Evolutionary conservation across 2,797 vertebrate species (phyloP), one percentile per base, ranked within the genome.

Genomic region (Neosalanx taihuensis): DNA sequence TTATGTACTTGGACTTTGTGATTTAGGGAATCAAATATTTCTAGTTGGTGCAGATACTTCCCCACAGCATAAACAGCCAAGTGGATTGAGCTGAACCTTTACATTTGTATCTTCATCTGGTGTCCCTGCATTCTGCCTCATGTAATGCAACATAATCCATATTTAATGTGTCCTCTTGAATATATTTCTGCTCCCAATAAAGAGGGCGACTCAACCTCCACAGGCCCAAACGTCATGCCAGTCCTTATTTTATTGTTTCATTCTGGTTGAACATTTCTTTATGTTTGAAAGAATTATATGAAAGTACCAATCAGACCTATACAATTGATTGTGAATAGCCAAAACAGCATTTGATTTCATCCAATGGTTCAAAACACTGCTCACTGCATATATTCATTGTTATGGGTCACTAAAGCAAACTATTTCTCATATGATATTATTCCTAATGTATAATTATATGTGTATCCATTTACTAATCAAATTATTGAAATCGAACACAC

Each of bases 81-180:
- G 41, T 58, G 30, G 4, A 76, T 62, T 63, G 70, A 10, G 65
- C 69, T 70, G 71, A 71, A 80, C 74, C 26, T 60, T 75, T 59
- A 81, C 67, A 31, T 76, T 78, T 83, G 68, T 75, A 74, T 30
- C 75, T 69, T 23, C 71, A 56, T 12, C 37, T 74, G 80, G 62
- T 83, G 78, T 69, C 67, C 72, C 78, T 76, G 76, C 82, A 83
- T 81, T 67, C 59, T 84, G 77, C 67, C 74, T 72, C 82, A 76
- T 83, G 79, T 62, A 88, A 83, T 79, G 78, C 78, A 83, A 83
- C 75, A 64, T 73, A 72, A 87, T 88, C 49, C 75, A 87, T 83
- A 79, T 88, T 88, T 86, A 80, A 90, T 79, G 60, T 0, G 0
- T 66, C 76, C 76, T 71, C 75, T 79, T 78, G 79, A 81, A 84